Evolutionary conservation across 1,140 invertebrate genomes (phyloP), one percentile per base, ranked within the genome.

Genomic region (Euura saliciscinereae): DNA sequence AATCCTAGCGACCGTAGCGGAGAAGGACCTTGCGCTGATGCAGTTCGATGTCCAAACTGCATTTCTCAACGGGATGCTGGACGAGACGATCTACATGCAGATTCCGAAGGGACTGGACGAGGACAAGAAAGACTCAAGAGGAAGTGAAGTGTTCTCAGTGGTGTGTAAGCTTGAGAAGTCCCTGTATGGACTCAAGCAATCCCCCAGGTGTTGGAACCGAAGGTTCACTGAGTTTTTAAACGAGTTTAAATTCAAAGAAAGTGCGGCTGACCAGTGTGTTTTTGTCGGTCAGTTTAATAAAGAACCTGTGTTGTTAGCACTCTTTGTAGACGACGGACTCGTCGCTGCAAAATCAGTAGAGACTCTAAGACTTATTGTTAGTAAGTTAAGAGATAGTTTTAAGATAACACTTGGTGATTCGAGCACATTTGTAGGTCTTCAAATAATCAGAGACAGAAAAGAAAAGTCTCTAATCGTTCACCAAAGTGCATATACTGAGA

Each of bases 171-270:
- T 85, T 5, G 75, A 76, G 11, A 84, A 80, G 73, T 78, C 76
- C 28, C 10, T 85, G 7, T 84, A 85, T 77, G 83, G 83, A 1
- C 67, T 87, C 6, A 83, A 84, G 70, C 81, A 85, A 66, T 74
- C 85, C 65, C 77, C 77, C 0, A 43, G 77, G n/a, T 81, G 80
- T 68, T 80, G 78, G 77, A 82, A 82, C 13, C 46, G 0, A 65
- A 80, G 76, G 67, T 84, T 85, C 73, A 69, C 45, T 59, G 43
- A 67, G 10, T 45, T 73, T 8, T 51, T 75, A 2, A 68, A 11
- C 1, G 10, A 66, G 4, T 11, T 75, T 5, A 70, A 71, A 1
- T 79, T 84, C 43, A 66, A 73, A 67, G 10, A 59, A 7, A 72
- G 59, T 51, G 10, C 70, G 65, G 13, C 66, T 10, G 75, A 78